Conservation (phyloP, 1,140 invertebrate species). For the Zaprionus tsacasi region DNA sequence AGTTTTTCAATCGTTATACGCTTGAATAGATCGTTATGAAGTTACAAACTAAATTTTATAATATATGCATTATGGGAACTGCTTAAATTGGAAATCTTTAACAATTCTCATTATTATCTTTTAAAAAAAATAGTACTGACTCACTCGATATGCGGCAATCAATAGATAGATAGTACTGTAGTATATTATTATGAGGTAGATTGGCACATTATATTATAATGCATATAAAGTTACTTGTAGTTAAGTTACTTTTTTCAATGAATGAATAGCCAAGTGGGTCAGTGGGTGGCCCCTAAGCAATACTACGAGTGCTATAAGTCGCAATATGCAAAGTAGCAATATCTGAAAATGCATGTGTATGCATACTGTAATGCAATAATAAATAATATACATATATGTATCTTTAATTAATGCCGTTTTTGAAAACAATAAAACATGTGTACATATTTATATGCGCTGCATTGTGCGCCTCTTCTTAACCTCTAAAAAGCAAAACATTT, state of each 20-base stretch:
- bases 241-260: constrained; percentile 1
- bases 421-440: not conserved
- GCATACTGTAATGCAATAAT: not conserved
- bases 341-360: not conserved
- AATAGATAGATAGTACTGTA: not conserved
- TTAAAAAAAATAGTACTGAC: not conserved
- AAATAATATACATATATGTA: not conserved
- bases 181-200: not conserved
- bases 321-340: not conserved
- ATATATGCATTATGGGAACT: not conserved
- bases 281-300: not conserved
- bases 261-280: not conserved
- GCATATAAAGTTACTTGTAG: not conserved
- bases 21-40: not conserved
- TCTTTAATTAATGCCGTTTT: not conserved
- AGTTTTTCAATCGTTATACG: constrained; percentile 7
- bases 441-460: constrained; percentile 9
- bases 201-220: no score
- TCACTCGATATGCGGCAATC: not conserved
- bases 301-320: not conserved
- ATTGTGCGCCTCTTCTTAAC: constrained; percentile 23
- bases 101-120: no score
- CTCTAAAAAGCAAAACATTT: constrained; percentile 32
- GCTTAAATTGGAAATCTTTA: not conserved
- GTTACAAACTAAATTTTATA: not conserved